phyloP scores from a whole-genome alignment of 2,888 invertebrate genomes.

The Emmelina monodactyla region DNA sequence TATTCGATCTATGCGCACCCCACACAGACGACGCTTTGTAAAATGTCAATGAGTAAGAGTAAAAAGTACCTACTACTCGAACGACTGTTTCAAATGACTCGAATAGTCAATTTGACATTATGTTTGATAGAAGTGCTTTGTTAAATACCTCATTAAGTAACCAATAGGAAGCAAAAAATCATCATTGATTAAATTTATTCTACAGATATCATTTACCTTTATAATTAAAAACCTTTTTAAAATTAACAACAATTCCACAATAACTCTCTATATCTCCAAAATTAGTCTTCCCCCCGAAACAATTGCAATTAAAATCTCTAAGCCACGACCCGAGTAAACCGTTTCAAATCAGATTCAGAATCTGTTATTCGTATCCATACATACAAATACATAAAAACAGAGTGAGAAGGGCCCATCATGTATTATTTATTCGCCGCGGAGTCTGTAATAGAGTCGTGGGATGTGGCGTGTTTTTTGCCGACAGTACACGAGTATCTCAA shows the following conservation, averaged over 20 bases:
- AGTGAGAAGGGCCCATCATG: slow-evolving; percentile 63
- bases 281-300: too few relatives aligned
- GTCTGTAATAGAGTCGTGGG: slow-evolving; percentile 65
- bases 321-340: slow-evolving; percentile 31
- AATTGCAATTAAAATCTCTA: slow-evolving; percentile 23
- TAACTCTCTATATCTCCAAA: too few relatives aligned
- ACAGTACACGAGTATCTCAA: slow-evolving; percentile 36
- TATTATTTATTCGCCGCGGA: slow-evolving; percentile 62
- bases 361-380: slow-evolving; percentile 51
- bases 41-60: neutral
- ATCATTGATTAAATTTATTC: too few relatives aligned
- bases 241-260: too few relatives aligned
- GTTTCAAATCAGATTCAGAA: slow-evolving; percentile 55
- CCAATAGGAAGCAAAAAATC: too few relatives aligned
- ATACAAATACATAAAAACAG: slow-evolving; percentile 41
- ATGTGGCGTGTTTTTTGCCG: slow-evolving; percentile 60
- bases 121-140: too few relatives aligned
- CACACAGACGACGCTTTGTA: slow-evolving; percentile 23
- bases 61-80: neutral
- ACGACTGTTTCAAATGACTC: neutral
- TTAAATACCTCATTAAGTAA: too few relatives aligned
- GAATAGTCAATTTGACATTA: neutral
- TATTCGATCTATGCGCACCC: slow-evolving; percentile 34
- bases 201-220: too few relatives aligned
- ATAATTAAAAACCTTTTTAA: too few relatives aligned